These are phyloP conservation scores for Setophaga kirtlandii DNA, from an alignment of 2,113 vertebrate genomes.

Conservation along the genomic window DNA sequence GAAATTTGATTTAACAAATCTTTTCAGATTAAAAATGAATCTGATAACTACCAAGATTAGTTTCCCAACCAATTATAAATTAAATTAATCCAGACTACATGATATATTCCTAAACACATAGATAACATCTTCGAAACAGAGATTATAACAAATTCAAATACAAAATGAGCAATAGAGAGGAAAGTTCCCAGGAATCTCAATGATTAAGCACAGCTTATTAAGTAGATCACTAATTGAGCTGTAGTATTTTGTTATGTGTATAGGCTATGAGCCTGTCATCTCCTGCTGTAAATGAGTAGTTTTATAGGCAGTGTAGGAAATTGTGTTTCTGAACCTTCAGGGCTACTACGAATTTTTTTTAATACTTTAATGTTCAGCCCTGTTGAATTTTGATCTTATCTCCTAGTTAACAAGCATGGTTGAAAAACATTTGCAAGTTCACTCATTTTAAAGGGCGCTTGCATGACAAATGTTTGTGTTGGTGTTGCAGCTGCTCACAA, in stretches of 20 bases:
- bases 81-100: neutral
- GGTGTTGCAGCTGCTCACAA: neutral
- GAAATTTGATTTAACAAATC: neutral
- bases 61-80: neutral
- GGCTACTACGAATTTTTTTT: neutral
- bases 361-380: neutral
- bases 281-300: neutral
- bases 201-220: neutral
- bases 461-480: neutral
- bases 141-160: neutral
- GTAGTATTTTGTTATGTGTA: neutral
- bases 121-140: neutral
- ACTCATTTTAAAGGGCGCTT: neutral
- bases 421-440: neutral
- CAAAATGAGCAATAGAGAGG: neutral
- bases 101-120: neutral
- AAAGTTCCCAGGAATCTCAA: neutral
- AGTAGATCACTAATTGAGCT: neutral
- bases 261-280: neutral
- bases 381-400: neutral
- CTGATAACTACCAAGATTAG: neutral
- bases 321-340: neutral
- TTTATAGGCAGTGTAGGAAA: neutral
- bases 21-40: neutral
- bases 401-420: neutral